Percentiles rank a stretch among this genome's conserved stretches.
Evolutionary conservation across 2,797 vertebrate species (phyloP).

Genomic region (Anas bahamensis): DNA sequence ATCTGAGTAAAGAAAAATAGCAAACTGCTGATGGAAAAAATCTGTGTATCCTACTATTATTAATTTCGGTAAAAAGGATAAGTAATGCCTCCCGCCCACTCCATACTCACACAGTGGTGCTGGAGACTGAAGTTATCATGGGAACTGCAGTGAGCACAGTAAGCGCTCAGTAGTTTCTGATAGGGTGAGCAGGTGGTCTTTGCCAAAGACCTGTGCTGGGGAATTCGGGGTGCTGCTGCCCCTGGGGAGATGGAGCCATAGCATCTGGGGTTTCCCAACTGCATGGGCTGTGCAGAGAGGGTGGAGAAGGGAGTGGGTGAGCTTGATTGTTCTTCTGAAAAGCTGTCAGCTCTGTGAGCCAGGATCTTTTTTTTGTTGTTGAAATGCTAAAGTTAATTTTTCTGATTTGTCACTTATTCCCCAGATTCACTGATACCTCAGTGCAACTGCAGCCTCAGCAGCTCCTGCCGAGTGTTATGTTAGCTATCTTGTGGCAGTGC

Average conservation of each 20-base stretch:
- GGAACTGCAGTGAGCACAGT: background rate
- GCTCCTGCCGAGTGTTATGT: fast-evolving
- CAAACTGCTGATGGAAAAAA: background rate
- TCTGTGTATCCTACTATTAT: fast-evolving
- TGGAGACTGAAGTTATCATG: background rate
- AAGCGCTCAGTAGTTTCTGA: background rate
- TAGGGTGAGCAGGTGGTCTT: background rate
- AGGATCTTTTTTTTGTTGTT: background rate
- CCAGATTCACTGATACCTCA: fast-evolving
- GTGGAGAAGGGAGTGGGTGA: background rate
- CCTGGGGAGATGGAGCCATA: background rate
- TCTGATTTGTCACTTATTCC: background rate
- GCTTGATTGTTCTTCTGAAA: background rate
- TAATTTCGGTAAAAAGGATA: background rate
- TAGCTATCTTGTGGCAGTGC: background rate
- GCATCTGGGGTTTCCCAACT: background rate
- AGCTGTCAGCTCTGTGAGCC: background rate
- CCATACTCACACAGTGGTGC: fast-evolving
- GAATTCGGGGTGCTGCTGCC: background rate
- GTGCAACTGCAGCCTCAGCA: background rate
- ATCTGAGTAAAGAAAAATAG: background rate
- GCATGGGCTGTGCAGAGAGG: background rate
- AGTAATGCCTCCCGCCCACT: background rate
- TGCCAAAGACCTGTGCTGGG: background rate
- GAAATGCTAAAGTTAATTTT: background rate